These are phyloP conservation scores for Metaphire vulgaris DNA, from an alignment of 1,140 invertebrate species.

Conservation along the genomic window DNA sequence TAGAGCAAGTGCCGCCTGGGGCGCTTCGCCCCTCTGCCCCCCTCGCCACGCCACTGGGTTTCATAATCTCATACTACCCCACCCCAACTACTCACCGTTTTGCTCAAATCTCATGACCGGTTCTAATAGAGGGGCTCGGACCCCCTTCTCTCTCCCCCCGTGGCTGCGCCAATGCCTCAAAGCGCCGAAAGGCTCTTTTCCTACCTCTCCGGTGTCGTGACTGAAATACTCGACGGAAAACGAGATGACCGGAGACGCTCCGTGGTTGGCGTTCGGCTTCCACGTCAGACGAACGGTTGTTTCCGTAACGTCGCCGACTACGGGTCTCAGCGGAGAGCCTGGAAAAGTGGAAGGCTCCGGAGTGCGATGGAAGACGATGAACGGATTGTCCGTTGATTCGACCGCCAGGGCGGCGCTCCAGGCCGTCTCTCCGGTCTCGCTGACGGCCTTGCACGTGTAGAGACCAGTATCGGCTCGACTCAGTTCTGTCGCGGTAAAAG, in stretches of 20 bases:
- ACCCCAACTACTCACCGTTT: too few relatives aligned
- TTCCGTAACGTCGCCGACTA: constrained; percentile 68
- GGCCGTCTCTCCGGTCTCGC: constrained; percentile 73
- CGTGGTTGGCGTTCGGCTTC: constrained; percentile 61
- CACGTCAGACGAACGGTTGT: constrained; percentile 73
- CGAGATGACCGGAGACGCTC: constrained; percentile 67
- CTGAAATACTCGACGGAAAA: constrained; percentile 84
- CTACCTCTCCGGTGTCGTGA: constrained; percentile 43
- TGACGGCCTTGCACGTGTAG: constrained; percentile 67
- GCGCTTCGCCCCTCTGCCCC: too few relatives aligned
- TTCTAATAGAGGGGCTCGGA: too few relatives aligned
- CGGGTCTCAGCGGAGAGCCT: constrained; percentile 66
- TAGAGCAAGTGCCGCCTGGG: too few relatives aligned
- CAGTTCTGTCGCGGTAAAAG: constrained; percentile 60
- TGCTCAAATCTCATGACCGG: too few relatives aligned
- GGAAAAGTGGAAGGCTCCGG: constrained; percentile 70
- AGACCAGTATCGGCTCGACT: constrained; percentile 55
- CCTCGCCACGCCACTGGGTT: too few relatives aligned
- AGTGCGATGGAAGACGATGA: constrained; percentile 70
- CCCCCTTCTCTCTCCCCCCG: too few relatives aligned
- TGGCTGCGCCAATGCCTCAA: too few relatives aligned
- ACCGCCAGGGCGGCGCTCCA: constrained; percentile 72
- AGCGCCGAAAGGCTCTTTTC: too few relatives aligned
- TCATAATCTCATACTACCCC: too few relatives aligned
- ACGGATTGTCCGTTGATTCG: constrained; percentile 65